Conservation (phyloP, 1,140 invertebrate genomes). For the Drosophila ohnishii region DNA sequence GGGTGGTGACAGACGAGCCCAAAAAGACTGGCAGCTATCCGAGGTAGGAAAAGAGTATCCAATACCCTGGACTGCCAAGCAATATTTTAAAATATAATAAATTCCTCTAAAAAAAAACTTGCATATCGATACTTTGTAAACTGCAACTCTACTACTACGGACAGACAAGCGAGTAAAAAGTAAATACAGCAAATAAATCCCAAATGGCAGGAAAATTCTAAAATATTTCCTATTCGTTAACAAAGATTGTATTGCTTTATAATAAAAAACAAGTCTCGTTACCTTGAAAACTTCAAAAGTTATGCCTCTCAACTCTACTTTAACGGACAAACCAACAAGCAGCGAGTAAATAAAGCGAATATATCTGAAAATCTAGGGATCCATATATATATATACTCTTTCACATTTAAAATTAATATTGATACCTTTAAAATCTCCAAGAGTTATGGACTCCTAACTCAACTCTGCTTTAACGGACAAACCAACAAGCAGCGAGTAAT, state of each 20-base stretch:
- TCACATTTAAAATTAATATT: too few relatives aligned
- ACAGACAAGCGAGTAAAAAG: neutral
- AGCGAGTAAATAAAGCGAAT: too few relatives aligned
- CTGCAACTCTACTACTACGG: neutral
- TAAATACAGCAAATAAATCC: neutral
- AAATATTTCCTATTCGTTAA: too few relatives aligned
- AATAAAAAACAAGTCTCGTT: too few relatives aligned
- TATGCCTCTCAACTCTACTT: neutral
- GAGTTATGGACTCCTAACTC: neutral
- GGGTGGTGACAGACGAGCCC: constrained; percentile 15
- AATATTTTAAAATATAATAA: too few relatives aligned
- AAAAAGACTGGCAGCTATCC: neutral
- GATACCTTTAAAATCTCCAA: neutral
- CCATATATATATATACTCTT: too few relatives aligned
- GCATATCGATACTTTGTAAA: neutral
- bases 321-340: too few relatives aligned
- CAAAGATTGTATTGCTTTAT: too few relatives aligned
- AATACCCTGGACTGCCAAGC: constrained; percentile 3
- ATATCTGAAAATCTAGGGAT: too few relatives aligned
- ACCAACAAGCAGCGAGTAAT: neutral
- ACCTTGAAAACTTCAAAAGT: too few relatives aligned
- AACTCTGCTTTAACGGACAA: neutral
- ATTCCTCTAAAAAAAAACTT: neutral
- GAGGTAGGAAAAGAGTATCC: neutral
- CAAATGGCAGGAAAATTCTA: neutral